A percentile compares a stretch with the other conserved stretches of the same genome.
Evolutionary conservation across 2,113 vertebrate species (phyloP).

Genomic region (Condylura cristata): DNA sequence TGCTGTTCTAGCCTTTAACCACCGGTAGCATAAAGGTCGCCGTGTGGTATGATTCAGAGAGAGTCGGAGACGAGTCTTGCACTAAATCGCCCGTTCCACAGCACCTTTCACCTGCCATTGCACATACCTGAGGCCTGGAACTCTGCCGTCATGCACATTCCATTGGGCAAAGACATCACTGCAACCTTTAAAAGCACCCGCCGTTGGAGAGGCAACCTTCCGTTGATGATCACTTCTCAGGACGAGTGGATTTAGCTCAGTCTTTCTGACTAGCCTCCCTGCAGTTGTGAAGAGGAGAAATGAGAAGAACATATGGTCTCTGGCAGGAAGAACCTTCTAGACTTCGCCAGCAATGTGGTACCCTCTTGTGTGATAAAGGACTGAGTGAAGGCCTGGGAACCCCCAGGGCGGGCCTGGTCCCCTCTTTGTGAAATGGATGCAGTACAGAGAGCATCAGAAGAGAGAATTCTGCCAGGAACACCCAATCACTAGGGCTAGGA

Average conservation of each 20-base stretch:
- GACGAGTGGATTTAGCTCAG: no score
- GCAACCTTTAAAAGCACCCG: background rate
- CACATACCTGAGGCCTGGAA: background rate
- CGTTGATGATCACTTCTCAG: background rate
- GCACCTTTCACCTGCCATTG: background rate
- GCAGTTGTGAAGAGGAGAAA: background rate
- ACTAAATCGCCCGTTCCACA: background rate
- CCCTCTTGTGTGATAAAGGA: background rate
- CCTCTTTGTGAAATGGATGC: background rate
- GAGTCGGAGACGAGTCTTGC: background rate
- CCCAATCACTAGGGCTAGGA: background rate
- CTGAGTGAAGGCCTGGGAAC: background rate
- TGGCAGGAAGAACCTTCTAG: background rate
- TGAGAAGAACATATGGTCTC: background rate
- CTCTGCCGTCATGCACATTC: background rate
- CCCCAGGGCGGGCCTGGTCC: background rate
- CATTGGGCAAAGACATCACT: background rate
- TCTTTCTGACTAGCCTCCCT: background rate
- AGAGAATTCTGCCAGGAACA: background rate
- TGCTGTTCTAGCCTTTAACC: background rate
- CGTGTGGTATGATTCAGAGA: background rate
- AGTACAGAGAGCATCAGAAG: background rate
- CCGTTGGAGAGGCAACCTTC: background rate
- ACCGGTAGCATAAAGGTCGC: background rate
- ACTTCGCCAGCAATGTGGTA: accelerated